A percentile compares a stretch with the other conserved stretches of the same genome.
Conservation (phyloP, 2,113 vertebrate species). For the Xyrauchen texanus region DNA sequence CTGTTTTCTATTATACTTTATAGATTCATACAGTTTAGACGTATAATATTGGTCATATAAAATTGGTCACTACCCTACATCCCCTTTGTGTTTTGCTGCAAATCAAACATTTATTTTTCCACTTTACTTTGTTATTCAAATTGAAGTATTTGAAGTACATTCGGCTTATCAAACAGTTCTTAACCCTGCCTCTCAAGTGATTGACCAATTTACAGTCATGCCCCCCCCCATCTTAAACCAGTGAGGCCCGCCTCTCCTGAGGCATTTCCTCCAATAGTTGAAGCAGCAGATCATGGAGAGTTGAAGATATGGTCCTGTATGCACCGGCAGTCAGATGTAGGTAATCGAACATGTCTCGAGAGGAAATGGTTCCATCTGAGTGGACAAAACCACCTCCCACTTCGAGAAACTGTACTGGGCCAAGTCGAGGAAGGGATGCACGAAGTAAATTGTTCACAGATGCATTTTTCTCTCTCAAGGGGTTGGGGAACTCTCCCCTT, state of each 20-base stretch:
- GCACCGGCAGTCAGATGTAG: conserved; percentile 91
- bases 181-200: conserved; percentile 34
- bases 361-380: conserved; percentile 90
- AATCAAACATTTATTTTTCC: background rate
- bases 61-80: background rate
- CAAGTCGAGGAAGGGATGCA: conserved; percentile 81
- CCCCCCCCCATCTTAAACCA: conserved; percentile 78
- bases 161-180: conserved; percentile 13
- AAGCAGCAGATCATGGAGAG: conserved; percentile 94
- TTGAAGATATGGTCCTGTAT: conserved; percentile 85
- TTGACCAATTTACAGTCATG: background rate
- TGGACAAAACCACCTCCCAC: conserved; percentile 86
- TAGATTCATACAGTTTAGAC: background rate
- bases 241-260: conserved; percentile 87
- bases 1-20: background rate
- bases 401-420: conserved; percentile 87
- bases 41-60: conserved; percentile 9
- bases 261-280: conserved; percentile 96
- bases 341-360: conserved; percentile 97
- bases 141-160: conserved; percentile 12
- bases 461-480: conserved; percentile 90
- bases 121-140: conserved; percentile 17
- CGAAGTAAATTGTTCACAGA: conserved; percentile 86
- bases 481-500: conserved; percentile 92
- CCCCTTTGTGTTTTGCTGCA: background rate